Conservation (phyloP, 2,797 vertebrate species). For the Australoheros facetus region DNA sequence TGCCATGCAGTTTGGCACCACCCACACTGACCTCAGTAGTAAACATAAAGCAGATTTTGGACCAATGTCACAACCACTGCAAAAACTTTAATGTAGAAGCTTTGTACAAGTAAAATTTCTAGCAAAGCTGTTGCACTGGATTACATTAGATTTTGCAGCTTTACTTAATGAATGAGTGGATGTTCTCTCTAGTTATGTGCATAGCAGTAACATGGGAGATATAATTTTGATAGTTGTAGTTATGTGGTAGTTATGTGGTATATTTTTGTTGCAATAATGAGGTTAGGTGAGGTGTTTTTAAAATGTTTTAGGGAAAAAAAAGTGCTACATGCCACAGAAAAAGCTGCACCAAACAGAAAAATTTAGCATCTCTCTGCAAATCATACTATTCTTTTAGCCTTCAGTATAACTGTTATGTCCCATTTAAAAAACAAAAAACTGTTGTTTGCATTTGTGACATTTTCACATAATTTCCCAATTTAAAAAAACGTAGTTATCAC, state of each 20-base stretch:
- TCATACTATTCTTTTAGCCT: neutral
- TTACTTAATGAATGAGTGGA: neutral
- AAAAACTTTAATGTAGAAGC: neutral
- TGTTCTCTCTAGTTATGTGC: neutral
- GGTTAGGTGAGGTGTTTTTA: neutral
- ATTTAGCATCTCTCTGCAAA: neutral
- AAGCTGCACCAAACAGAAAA: neutral
- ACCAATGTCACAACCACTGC: neutral
- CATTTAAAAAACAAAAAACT: no score
- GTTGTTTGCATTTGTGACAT: no score
- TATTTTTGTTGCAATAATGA: neutral
- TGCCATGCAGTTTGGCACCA: neutral
- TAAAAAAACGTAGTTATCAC: no score
- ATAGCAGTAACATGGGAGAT: neutral
- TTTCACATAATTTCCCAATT: no score
- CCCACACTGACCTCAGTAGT: fast-evolving
- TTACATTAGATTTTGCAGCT: neutral
- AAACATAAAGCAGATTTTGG: neutral
- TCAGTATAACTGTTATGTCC: neutral
- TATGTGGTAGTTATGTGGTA: neutral
- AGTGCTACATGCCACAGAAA: no score
- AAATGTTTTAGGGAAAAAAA: neutral
- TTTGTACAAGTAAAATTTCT: neutral
- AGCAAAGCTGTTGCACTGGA: neutral
- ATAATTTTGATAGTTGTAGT: neutral